These are phyloP conservation scores for Tichodroma muraria DNA, from an alignment of 2,113 vertebrate species.

Conservation along the genomic window DNA sequence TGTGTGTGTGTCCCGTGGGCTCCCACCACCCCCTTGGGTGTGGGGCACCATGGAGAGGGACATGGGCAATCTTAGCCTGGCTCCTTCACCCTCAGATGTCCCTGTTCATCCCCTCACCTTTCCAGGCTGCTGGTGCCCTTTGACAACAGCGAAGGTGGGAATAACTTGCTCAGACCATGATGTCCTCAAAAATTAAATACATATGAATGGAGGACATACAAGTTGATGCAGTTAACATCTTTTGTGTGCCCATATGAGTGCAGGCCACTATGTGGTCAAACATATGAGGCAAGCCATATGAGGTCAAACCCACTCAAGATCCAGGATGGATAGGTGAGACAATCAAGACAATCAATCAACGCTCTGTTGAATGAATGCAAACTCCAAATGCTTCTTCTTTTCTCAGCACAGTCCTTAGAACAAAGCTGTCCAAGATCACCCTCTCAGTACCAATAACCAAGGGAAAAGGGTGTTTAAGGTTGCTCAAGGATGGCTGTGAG, in stretches of 20 bases:
- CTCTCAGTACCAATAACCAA: neutral
- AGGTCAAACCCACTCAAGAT: neutral
- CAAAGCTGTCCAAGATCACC: neutral
- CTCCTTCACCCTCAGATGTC: neutral
- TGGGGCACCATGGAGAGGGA: neutral
- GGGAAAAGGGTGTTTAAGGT: neutral
- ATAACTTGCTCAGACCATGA: rapidly evolving
- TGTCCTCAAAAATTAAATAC: neutral
- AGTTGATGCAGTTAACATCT: neutral
- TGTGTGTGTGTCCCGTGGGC: rapidly evolving
- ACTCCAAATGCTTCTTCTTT: neutral
- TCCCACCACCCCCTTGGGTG: rapidly evolving
- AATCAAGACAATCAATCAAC: neutral
- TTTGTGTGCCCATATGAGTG: rapidly evolving
- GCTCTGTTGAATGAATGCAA: neutral
- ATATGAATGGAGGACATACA: neutral
- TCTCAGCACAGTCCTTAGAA: rapidly evolving
- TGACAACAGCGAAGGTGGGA: neutral
- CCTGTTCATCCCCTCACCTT: neutral
- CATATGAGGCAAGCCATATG: too few species aligned
- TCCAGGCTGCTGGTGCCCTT: neutral
- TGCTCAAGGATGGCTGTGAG: neutral
- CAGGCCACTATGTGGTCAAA: neutral
- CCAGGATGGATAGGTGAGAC: neutral
- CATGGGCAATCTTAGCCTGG: neutral